A percentile compares a stretch with the other conserved stretches of the same genome.
phyloP scores from a whole-genome alignment of 2,797 vertebrate genomes.

The Poeciliopsis presidionis region DNA sequence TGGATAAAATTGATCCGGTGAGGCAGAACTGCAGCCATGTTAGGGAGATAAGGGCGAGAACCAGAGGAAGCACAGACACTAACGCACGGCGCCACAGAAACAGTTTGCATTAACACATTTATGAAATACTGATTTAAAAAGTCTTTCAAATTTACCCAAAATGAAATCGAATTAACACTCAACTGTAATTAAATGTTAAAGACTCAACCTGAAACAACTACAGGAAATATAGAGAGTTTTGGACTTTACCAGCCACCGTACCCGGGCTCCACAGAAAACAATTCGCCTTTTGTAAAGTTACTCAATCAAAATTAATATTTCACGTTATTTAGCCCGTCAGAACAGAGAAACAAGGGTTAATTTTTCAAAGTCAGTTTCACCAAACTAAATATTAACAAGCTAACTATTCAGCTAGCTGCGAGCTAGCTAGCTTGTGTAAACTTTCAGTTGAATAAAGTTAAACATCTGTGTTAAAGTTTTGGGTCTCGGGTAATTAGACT shows the following conservation, averaged over 20 bases:
- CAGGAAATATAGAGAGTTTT: too few relatives aligned
- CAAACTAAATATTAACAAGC: background rate
- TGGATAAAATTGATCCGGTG: background rate
- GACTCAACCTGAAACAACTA: too few relatives aligned
- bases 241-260: too few relatives aligned
- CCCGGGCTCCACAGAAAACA: too few relatives aligned
- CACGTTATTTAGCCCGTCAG: background rate
- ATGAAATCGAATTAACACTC: background rate
- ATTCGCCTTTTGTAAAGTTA: too few relatives aligned
- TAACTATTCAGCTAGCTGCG: background rate
- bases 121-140: background rate
- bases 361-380: background rate
- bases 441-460: background rate
- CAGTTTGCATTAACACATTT: background rate
- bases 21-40: background rate
- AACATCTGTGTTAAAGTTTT: background rate
- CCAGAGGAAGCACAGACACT: background rate
- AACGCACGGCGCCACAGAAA: background rate
- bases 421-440: background rate
- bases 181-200: too few relatives aligned
- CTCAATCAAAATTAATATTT: too few relatives aligned
- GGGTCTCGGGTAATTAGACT: too few relatives aligned
- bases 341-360: background rate
- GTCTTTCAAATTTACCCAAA: background rate
- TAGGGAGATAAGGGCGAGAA: background rate